A percentile compares a stretch with the other conserved stretches of the same genome.
These are phyloP conservation scores for Andrena camellia DNA, from an alignment of 2,888 invertebrate genomes.

Conservation along the genomic window DNA sequence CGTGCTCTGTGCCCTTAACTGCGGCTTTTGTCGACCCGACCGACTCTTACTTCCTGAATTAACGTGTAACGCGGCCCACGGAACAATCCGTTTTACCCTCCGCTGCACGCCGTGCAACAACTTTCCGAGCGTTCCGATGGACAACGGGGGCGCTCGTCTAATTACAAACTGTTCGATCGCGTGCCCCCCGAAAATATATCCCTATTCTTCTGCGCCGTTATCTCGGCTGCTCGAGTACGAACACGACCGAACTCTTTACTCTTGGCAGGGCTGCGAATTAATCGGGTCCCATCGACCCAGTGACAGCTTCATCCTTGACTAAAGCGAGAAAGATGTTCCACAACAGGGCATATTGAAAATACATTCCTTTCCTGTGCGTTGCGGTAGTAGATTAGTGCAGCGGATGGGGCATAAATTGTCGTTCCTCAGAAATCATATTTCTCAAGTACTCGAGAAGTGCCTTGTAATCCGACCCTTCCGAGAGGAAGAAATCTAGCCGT, in stretches of 20 bases:
- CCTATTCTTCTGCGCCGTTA: neutral
- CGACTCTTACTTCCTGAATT: slow-evolving; percentile 62
- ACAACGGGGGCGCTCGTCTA: slow-evolving; percentile 2
- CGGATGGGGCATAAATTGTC: neutral
- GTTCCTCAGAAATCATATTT: too few species aligned
- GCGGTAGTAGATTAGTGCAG: neutral
- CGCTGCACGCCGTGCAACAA: neutral
- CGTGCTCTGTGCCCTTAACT: slow-evolving; percentile 57
- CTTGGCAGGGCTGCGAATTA: slow-evolving; percentile 16
- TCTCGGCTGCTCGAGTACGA: neutral
- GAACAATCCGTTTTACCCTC: slow-evolving; percentile 43
- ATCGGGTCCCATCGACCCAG: slow-evolving; percentile 8
- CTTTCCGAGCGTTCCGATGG: neutral
- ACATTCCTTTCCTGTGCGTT: neutral
- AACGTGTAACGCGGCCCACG: slow-evolving; percentile 62
- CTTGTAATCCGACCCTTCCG: neutral
- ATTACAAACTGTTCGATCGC: slow-evolving; percentile 35
- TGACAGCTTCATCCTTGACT: neutral
- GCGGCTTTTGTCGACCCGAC: slow-evolving; percentile 57
- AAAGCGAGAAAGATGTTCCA: neutral
- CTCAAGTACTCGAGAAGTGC: too few species aligned
- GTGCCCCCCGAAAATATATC: neutral
- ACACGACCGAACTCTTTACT: neutral
- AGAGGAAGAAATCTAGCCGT: neutral
- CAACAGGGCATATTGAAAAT: neutral